Evolutionary conservation across 37 sponge, comb jelly and placozoan species (phyloP), one percentile per base, ranked within the genome.

Genomic region (Axinella damicornis): DNA sequence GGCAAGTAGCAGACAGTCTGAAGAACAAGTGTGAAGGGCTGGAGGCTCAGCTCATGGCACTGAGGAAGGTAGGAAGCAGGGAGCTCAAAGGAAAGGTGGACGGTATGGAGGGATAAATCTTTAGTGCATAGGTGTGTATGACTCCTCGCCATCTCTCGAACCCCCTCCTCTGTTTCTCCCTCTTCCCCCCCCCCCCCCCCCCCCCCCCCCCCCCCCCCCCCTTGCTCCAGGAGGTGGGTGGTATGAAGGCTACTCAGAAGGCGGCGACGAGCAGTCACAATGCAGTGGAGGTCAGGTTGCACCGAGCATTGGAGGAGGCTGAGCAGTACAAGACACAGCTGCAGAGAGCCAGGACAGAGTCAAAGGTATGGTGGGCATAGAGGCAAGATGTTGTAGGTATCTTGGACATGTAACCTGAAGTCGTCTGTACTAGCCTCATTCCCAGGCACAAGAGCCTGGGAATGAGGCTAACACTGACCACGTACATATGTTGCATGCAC

Each of bases 241-340:
- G 87, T 19, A 71, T 86, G 76, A 86, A 94, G 62, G 28, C 81
- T n/a, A 20, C 67, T 32, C 95, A 96, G 69, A 88, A 83, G 75
- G 87, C 94, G 79, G 79, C 79, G 25, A 63, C 76, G 32, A 70
- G 57, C 31, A 77, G 76, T 60, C 99, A 98, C 46, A 88, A 88
- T 62, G 83, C 88, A 20, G 82, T 94, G 55, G 99, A 98, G 83
- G 97, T 97, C 39, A 37, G 97, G 34, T 78, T 99, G 37, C 93
- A 99, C 86, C 78, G 99, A 78, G 97, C 96, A 21, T 31, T 93
- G 76, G 99, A 99, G 71, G 99, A 99, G 35, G 78, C 87, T 0
- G 99, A 99, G 78, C 93, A 80, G 73, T 88, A 93, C 88, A 99
- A 96, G 65, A 27, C 66, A 25, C 79, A 76, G 2, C 56, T 96